These are phyloP conservation scores for Smittia sp. DNA, from an alignment of 2,888 invertebrate species.

Conservation along the genomic window DNA sequence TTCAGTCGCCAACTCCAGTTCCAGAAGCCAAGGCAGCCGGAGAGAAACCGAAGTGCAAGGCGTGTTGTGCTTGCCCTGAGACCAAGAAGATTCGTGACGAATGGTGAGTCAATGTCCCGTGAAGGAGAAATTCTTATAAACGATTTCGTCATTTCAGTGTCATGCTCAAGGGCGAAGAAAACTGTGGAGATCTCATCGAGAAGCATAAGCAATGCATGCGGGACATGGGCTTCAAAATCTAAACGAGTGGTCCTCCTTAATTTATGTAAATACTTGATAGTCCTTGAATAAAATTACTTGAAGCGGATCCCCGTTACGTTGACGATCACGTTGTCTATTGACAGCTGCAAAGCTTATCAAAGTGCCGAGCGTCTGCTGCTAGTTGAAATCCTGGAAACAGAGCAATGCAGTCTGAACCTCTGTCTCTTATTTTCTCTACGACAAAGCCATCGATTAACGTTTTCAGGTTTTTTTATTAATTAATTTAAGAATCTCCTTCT, in stretches of 20 bases:
- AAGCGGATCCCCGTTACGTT: no score
- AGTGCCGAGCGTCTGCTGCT: no score
- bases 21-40: conserved; percentile 45
- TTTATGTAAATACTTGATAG: neutral
- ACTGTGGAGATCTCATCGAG: conserved; percentile 86
- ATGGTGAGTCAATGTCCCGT: conserved; percentile 68
- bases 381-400: no score
- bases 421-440: no score
- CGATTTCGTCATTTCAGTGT: conserved; percentile 62
- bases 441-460: neutral
- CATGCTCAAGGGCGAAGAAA: conserved; percentile 85
- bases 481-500: neutral
- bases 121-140: conserved; percentile 23
- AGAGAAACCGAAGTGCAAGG: conserved; percentile 78
- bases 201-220: conserved; percentile 97
- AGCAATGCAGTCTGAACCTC: no score
- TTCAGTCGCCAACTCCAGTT: neutral
- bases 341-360: no score
- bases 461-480: neutral
- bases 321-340: no score
- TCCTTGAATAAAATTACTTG: neutral
- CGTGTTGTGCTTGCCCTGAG: conserved; percentile 97
- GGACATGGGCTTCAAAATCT: conserved; percentile 92
- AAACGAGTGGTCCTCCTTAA: conserved; percentile 47
- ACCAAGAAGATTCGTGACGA: conserved; percentile 86